Percentiles rank a stretch among this genome's conserved stretches.
Conservation (phyloP, 1,140 invertebrate species). For the Penaeus vannamei region DNA sequence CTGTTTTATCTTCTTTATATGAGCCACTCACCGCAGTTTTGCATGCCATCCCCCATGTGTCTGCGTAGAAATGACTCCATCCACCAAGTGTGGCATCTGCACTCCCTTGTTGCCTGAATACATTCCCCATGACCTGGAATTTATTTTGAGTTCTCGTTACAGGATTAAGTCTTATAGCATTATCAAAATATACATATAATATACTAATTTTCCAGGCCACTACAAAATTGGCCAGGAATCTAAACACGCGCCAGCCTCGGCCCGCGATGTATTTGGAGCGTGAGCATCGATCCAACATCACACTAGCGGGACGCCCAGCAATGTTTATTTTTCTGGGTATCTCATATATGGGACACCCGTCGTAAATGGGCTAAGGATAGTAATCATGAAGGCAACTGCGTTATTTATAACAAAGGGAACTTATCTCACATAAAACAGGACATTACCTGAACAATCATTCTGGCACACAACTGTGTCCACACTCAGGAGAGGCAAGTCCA, state of each 20-base stretch:
- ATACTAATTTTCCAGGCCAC: neutral
- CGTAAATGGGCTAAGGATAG: too few relatives aligned
- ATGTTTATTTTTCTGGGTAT: too few relatives aligned
- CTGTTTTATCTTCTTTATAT: neutral
- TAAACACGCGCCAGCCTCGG: too few relatives aligned
- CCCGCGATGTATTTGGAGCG: too few relatives aligned
- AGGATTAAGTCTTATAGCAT: neutral
- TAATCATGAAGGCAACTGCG: too few relatives aligned
- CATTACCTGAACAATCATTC: slow-evolving; percentile 85
- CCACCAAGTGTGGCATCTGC: slow-evolving; percentile 95
- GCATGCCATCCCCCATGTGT: slow-evolving; percentile 78
- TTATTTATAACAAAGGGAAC: too few relatives aligned
- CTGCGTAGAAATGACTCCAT: slow-evolving; percentile 85
- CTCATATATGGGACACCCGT: too few relatives aligned
- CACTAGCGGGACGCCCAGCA: too few relatives aligned
- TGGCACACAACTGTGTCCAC: slow-evolving; percentile 90
- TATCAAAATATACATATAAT: neutral
- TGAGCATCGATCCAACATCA: too few relatives aligned
- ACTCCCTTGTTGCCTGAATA: slow-evolving; percentile 85
- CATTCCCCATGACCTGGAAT: slow-evolving; percentile 85
- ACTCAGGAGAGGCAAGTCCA: slow-evolving; percentile 82
- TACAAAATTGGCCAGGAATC: too few relatives aligned
- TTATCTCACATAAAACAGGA: too few relatives aligned
- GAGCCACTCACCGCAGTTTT: slow-evolving; percentile 83
- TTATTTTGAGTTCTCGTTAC: neutral